Evolutionary conservation across 2,113 vertebrate genomes (phyloP).

Genomic region (Nothocercus julius): DNA sequence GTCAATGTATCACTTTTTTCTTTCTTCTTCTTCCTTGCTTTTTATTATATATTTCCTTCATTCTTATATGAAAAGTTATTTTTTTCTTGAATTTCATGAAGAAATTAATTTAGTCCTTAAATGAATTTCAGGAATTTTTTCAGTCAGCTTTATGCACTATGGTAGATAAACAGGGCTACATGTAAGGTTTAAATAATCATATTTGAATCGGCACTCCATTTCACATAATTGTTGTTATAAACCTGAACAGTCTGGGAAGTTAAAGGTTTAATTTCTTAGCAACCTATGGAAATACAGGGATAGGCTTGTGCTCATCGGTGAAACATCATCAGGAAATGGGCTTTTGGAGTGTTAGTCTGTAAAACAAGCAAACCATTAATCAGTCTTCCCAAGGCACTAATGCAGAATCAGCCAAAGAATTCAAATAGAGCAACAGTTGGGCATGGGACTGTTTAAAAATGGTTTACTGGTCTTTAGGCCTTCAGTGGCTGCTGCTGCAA

Average conservation of each 20-base stretch:
- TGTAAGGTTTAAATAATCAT: not conserved
- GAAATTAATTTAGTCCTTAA: not conserved
- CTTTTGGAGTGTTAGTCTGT: not conserved
- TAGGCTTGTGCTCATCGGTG: not conserved
- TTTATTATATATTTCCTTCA: not conserved
- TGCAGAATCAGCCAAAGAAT: slow-evolving; percentile 5
- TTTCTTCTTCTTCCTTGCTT: not conserved
- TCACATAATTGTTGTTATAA: not conserved
- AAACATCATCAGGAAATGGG: not conserved
- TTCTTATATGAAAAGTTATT: rapidly evolving
- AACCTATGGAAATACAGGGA: not conserved
- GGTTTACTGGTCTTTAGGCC: not conserved
- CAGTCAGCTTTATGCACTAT: not conserved
- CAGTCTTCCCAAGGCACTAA: not conserved
- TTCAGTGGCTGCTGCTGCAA: not conserved
- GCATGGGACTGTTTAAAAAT: not conserved
- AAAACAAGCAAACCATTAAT: slow-evolving; percentile 59
- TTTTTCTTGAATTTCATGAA: not conserved
- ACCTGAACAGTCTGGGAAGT: not conserved
- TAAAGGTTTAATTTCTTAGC: not conserved
- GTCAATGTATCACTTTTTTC: no score
- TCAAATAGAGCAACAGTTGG: not conserved
- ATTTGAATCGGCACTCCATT: not conserved
- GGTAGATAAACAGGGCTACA: not conserved
- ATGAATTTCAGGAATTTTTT: not conserved